Evolutionary conservation across 1,140 invertebrate species (phyloP).

Genomic region (Ooceraea biroi): DNA sequence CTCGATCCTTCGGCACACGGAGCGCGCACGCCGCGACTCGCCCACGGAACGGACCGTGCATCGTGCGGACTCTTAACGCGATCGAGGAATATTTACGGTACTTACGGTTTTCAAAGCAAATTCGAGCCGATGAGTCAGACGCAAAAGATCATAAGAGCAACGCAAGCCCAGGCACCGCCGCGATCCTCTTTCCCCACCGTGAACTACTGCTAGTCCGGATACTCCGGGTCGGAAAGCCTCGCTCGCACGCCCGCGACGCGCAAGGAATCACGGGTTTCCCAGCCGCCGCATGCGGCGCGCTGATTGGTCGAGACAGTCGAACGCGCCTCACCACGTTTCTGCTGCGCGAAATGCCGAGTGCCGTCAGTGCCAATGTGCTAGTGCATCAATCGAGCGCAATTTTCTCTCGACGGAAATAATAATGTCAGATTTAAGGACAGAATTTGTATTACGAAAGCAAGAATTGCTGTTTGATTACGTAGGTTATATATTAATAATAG

Average conservation of each 20-base stretch:
- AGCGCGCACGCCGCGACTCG: slow-evolving; percentile 5
- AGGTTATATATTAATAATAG: too few species aligned
- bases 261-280: slow-evolving; percentile 73
- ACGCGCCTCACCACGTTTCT: slow-evolving; percentile 15
- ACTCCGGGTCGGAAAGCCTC: slow-evolving; percentile 64
- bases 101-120: slow-evolving; percentile 74
- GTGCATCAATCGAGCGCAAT: too few species aligned
- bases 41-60: neutral
- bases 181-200: slow-evolving; percentile 58
- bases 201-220: slow-evolving; percentile 50
- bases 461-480: too few species aligned
- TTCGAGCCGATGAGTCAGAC: slow-evolving; percentile 70
- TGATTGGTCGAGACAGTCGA: slow-evolving; percentile 67
- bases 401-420: too few species aligned
- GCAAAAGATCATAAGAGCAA: slow-evolving; percentile 78
- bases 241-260: slow-evolving; percentile 54
- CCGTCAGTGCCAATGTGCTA: too few species aligned
- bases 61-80: neutral
- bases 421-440: too few species aligned
- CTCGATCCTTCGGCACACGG: slow-evolving; percentile 48
- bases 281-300: slow-evolving; percentile 31
- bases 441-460: too few species aligned
- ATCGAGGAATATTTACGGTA: slow-evolving; percentile 45
- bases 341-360: too few species aligned
- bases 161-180: slow-evolving; percentile 65